Evolutionary conservation across 2,888 invertebrate species (phyloP), one percentile per base, ranked within the genome.

Genomic region (Empis stercorea): DNA sequence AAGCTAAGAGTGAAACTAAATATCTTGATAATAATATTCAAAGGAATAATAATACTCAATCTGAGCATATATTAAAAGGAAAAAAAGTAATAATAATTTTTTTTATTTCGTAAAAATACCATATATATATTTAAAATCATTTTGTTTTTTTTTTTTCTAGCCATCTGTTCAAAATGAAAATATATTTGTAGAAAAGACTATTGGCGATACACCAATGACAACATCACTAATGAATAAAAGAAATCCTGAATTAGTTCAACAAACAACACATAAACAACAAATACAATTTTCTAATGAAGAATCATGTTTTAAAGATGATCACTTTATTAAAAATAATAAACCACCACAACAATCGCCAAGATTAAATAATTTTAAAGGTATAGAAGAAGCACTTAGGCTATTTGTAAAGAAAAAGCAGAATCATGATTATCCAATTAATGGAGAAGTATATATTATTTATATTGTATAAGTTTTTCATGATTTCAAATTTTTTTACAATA

Each of bases 1-100:
- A 63, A 52, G 66, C 65, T 4, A 67, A 63, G 53, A 67, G 67
- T 49, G 67, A 67, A 51, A 59, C 62, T 36, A 66, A 66, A 43
- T 66, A 65, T 46, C 56, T 59, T 11, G 62, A 64, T 14, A 62
- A 57, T 10, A 16, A 23, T 9, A n/a, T 6, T 17, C 16, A 39
- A 17, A 39, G 10, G 14, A n/a, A 27, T 4, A 41, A 41, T 41
- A 41, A 27, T 41, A 23, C 23, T 11, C 23, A 9, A 7, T 27
- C 14, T 2, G 14, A 41, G 2, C 14, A 23, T 41, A n/a, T 27
- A 14, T 7, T 27, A n/a, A 27, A 27, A 27, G n/a, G 13, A n/a
- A 11, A 7, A n/a, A 41, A 27, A 23, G 13, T 41, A 23, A 23
- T 27, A 7, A 6, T 27, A n/a, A n/a, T n/a, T n/a, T n/a, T n/a